Base-by-base conservation (phyloP, 2,113 vertebrate species). In the Kryptolebias marmoratus region DNA sequence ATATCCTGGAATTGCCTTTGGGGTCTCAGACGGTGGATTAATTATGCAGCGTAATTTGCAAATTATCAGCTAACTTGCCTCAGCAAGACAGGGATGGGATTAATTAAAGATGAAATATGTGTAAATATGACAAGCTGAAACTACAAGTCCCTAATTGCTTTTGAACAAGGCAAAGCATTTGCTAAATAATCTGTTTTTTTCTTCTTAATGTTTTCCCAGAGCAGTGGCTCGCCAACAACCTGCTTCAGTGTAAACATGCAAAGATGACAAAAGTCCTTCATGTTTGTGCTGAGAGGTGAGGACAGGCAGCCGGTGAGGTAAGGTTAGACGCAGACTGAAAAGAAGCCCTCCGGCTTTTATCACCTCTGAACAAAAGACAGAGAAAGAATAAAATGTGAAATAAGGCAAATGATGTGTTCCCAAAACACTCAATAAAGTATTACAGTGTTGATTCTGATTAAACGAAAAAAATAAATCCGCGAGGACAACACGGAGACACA, bases 11-110 rank as follows among this genome's bases (percentile, higher is more conserved):
- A 89, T 90, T 88, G 84, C 80, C 75, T 86, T 70, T 9, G 28
- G 79, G 76, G 63, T 74, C 80, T 82, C 82, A 71, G 79, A 68
- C 77, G 79, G 66, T 71, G 75, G 79, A 86, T 79, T 80, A 82
- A 92, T 89, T 81, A 85, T 73, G 70, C 59, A 73, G 80, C 58
- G 72, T 81, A 73, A 89, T 88, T 90, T 83, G 67, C 31, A 6
- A 82, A 88, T 88, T 73, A 88, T 88, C 80, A 76, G 53, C 53
- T 75, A 77, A 76, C 59, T 85, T 79, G 57, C 80, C 61, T 77
- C 77, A 73, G 71, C 83, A 71, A 73, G 49, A 61, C 67, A 73
- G 28, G 45, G 45, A 77, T 68, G 48, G 64, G 71, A 76, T 87
- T 80, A 47, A 80, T 89, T 79, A 81, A 64, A 39, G 54, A 22